A percentile compares a stretch with the other conserved stretches of the same genome.
phyloP scores from a whole-genome alignment of 1,140 invertebrate species.

The Drosophila equinoxialis region DNA sequence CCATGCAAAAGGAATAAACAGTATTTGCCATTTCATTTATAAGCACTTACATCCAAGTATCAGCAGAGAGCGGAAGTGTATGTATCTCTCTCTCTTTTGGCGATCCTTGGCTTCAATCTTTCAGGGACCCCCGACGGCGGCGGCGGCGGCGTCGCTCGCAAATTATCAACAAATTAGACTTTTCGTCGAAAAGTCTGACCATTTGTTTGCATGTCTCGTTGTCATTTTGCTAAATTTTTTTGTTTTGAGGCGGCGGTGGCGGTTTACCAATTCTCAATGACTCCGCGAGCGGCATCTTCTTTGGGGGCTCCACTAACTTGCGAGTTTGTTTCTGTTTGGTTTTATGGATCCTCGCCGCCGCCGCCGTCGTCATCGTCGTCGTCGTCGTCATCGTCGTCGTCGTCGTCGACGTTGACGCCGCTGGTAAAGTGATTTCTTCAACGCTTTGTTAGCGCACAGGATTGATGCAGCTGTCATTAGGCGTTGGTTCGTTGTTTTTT shows the following conservation, averaged over 20 bases:
- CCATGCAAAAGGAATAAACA: constrained; percentile 12
- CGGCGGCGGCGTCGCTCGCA: constrained; percentile 58
- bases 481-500: constrained; percentile 39
- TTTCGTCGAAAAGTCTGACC: constrained; percentile 71
- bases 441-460: constrained; percentile 82
- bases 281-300: constrained; percentile 21
- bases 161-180: constrained; percentile 82
- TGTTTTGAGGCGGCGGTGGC: constrained; percentile 30
- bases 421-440: constrained; percentile 83
- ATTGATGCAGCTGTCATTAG: constrained; percentile 82
- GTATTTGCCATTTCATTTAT: constrained; percentile 21
- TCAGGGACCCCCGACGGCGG: constrained; percentile 10
- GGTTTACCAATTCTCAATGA: constrained; percentile 6
- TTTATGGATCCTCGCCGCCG: constrained; percentile 72
- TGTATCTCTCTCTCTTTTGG: not conserved
- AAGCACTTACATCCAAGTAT: not conserved
- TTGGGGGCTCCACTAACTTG: constrained; percentile 10
- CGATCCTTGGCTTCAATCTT: not conserved
- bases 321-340: constrained; percentile 18
- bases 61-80: constrained; percentile 16
- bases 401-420: constrained; percentile 46
- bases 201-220: constrained; percentile 79
- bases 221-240: constrained; percentile 59
- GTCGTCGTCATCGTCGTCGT: not conserved
- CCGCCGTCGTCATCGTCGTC: too few species aligned